Evolutionary conservation across 2,888 invertebrate genomes (phyloP), one percentile per base, ranked within the genome.

Genomic region (Latrodectus hesperus): DNA sequence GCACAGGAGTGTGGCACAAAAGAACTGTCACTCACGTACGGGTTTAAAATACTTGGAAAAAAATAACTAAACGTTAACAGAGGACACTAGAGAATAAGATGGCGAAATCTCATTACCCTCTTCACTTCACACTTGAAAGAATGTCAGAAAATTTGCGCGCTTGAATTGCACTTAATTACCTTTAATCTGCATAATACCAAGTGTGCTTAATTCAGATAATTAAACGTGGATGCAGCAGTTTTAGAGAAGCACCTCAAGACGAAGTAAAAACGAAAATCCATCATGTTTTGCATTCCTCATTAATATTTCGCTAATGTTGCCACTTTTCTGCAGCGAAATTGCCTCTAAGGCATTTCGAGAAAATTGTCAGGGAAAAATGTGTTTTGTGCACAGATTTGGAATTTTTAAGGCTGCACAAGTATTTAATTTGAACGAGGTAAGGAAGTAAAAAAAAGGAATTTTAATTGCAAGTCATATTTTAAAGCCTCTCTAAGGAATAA

Each of bases 131-230:
- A 53, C 52, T 53, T 38, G 74, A 60, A 65, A 81, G 65, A 55
- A 67, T 49, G 81, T 64, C 80, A 80, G 65, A 82, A 70, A 68
- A 76, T 76, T 55, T 68, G 65, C 49, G 60, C 83, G 83, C 83
- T 83, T 83, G 75, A 83, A 73, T 76, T 74, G 60, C 83, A 76
- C 74, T 83, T 83, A 83, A 83, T 83, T 83, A 83, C 51, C 22
- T 75, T 70, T 83, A 83, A 83, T 83, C 83, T 83, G 65, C 75
- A 83, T 83, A 83, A 83, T 75, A 70, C 76, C 51, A 76, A 64
- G 68, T 71, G 52, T 68, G 70, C 74, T 83, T 75, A 83, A 68
- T 60, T 49, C 76, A 75, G 83, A 75, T 83, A 83, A 83, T 83
- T 83, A 83, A 83, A 83, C 76, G 75, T 38, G 55, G 70, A 75